Evolutionary conservation across 2,797 vertebrate genomes (phyloP), one percentile per base, ranked within the genome.

Genomic region (Garrulus glandarius): DNA sequence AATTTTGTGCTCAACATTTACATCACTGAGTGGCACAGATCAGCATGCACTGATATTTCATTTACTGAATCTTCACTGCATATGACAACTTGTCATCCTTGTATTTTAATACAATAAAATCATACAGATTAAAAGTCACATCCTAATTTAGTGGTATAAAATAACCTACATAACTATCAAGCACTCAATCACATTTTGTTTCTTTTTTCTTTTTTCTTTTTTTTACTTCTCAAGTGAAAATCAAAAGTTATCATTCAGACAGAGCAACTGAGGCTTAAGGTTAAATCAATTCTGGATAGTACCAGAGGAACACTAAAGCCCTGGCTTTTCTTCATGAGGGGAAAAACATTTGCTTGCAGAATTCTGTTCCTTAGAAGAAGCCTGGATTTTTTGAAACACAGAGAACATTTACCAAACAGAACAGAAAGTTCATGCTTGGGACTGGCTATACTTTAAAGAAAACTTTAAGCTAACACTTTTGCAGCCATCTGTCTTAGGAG

Each of bases 261-360:
- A 53, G 15, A 67, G 32, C 37, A 87, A 75, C 9, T 77, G 32
- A 84, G 92, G 77, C 78, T 95, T 94, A 91, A 63, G 26, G 34
- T 87, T 91, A 88, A 92, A 95, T 89, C 59, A 32, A 91, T 94
- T 92, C 52, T 82, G 64, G 70, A 70, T 82, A 67, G 37, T 41
- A 92, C 44, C 60, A 0, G 2, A 76, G 47, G 92, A 95, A 93
- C 83, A 84, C 59, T 93, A 92, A 93, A 95, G 80, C 92, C 80
- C 8, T 6, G 1, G 41, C 57, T 91, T 92, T 91, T 36, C 55
- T 87, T 34, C 29, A 81, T 57, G 47, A 87, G 52, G 11, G 7
- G n/a, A 77, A 84, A 92, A 89, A 30, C 22, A 39, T 74, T 84
- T 77, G 24, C n/a, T 53, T 82, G 80, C 37, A 89, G 52, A 91